A percentile compares a stretch with the other conserved stretches of the same genome.
Evolutionary conservation across 1,140 invertebrate genomes (phyloP).

Genomic region (Cherax quadricarinatus): DNA sequence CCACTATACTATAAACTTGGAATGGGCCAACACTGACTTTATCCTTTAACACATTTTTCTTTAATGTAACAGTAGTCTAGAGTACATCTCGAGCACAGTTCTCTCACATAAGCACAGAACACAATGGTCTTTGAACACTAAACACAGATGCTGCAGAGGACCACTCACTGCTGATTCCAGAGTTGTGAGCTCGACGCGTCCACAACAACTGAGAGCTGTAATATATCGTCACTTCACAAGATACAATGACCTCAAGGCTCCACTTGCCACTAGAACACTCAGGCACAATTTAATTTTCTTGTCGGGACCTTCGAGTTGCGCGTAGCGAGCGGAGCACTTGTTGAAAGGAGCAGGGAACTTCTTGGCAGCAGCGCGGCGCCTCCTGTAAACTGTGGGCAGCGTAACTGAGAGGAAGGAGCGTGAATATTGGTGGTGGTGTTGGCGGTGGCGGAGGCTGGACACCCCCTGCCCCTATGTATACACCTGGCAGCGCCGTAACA

Average conservation of each 20-base stretch:
- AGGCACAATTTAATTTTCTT: not conserved
- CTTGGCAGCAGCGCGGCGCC: too few relatives aligned
- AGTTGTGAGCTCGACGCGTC: not conserved
- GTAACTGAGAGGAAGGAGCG: not conserved
- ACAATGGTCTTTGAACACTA: not conserved
- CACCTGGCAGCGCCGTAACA: not conserved
- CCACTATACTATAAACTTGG: slow-evolving; percentile 7
- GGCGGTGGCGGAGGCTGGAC: not conserved
- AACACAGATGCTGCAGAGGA: too few relatives aligned
- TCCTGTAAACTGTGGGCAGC: not conserved
- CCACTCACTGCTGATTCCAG: too few relatives aligned
- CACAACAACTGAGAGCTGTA: not conserved
- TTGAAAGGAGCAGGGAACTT: too few relatives aligned
- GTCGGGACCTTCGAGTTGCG: too few relatives aligned
- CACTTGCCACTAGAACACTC: not conserved
- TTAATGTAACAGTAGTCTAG: not conserved
- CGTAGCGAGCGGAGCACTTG: too few relatives aligned
- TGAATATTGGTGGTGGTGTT: not conserved
- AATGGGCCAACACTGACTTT: not conserved
- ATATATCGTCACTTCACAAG: not conserved
- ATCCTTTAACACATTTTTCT: not conserved
- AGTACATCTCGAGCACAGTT: too few relatives aligned
- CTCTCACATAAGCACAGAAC: too few relatives aligned
- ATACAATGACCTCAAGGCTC: slow-evolving; percentile 9
- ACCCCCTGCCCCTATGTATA: not conserved